Conservation (phyloP, 2,888 invertebrate genomes). For the Pharmacophagus antenor region DNA sequence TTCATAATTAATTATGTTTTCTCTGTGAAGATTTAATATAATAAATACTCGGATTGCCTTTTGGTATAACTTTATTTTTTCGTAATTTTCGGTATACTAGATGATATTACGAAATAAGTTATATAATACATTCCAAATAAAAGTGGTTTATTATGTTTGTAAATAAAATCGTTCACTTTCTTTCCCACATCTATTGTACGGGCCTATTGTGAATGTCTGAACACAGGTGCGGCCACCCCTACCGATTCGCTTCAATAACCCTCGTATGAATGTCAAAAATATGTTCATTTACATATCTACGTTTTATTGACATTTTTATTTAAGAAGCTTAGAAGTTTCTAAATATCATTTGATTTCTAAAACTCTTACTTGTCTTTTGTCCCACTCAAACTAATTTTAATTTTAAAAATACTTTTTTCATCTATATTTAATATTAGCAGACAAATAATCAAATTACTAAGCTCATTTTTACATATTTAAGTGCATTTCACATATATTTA, state of each 20-base stretch:
- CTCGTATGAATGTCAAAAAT: conserved; percentile 76
- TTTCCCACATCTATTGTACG: conserved; percentile 64
- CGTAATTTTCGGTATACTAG: not conserved
- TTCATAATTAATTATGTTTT: too few species aligned
- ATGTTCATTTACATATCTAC: conserved; percentile 41
- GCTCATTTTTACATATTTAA: too few species aligned
- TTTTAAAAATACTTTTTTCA: too few species aligned
- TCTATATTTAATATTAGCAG: too few species aligned
- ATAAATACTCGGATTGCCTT: too few species aligned
- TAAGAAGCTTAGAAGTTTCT: conserved; percentile 1
- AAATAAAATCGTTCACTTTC: conserved; percentile 78
- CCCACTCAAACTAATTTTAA: too few species aligned
- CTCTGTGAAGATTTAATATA: too few species aligned
- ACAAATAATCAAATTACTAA: too few species aligned
- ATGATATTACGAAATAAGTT: conserved; percentile 1
- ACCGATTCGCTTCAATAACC: conserved; percentile 64
- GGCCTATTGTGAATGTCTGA: conserved; percentile 58
- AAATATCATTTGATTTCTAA: not conserved
- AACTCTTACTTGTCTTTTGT: too few species aligned
- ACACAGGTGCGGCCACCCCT: conserved; percentile 65
- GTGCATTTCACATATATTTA: too few species aligned
- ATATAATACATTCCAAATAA: conserved; percentile 59
- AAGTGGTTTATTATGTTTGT: conserved; percentile 79
- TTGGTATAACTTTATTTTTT: not conserved
- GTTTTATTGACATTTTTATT: conserved; percentile 50